Conservation (phyloP, 2,113 vertebrate genomes). For the Suncus etruscus region DNA sequence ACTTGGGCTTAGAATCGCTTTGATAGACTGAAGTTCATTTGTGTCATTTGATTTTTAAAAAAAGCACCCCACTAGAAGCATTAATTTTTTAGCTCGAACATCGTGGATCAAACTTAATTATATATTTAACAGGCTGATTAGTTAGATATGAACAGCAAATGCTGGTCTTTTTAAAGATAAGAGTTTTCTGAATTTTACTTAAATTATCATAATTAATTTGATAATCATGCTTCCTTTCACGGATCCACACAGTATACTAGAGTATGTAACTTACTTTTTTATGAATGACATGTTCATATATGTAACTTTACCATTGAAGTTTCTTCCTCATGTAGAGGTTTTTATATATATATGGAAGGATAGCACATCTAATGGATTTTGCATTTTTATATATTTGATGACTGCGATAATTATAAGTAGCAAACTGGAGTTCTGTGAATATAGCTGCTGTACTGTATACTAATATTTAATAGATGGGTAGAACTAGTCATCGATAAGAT, state of each 20-base stretch:
- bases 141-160: constrained; percentile 74
- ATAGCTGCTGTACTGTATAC: constrained; percentile 78
- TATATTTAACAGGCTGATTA: constrained; percentile 77
- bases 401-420: constrained; percentile 75
- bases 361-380: constrained; percentile 74
- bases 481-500: constrained; percentile 66
- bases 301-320: constrained; percentile 75
- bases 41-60: constrained; percentile 60
- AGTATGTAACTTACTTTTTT: constrained; percentile 84
- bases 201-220: constrained; percentile 74
- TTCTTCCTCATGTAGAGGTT: constrained; percentile 74
- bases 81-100: constrained; percentile 81
- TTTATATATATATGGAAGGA: constrained; percentile 79
- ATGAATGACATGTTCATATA: constrained; percentile 80
- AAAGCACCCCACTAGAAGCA: constrained; percentile 59
- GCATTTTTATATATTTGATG: constrained; percentile 78
- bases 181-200: constrained; percentile 83
- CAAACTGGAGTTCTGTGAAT: constrained; percentile 87
- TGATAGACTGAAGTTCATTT: constrained; percentile 80
- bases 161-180: constrained; percentile 82
- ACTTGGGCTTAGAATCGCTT: constrained; percentile 76
- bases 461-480: constrained; percentile 75
- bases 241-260: constrained; percentile 78
- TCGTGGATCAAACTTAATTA: constrained; percentile 80
- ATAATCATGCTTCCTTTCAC: constrained; percentile 74